Evolutionary conservation across 2,797 vertebrate species (phyloP).

Genomic region (Sebastes diploproa): DNA sequence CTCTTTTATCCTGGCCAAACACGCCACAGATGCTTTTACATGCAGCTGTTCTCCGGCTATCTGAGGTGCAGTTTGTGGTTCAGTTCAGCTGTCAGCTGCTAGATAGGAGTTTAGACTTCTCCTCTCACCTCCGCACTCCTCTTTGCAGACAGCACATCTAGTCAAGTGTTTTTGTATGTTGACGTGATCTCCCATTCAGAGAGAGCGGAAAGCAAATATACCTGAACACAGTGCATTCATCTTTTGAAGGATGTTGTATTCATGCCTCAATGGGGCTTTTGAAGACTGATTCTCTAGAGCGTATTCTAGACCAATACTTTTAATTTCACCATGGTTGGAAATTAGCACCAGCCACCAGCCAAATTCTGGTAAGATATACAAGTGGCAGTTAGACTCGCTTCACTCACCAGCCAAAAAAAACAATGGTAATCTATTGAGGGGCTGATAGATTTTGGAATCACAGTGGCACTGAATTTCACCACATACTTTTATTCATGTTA

Average conservation of each 20-base stretch:
- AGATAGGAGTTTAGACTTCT: neutral
- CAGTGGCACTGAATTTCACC: neutral
- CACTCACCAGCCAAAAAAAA: too few species aligned
- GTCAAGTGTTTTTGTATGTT: conserved; percentile 8
- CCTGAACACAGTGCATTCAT: neutral
- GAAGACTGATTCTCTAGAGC: neutral
- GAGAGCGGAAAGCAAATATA: neutral
- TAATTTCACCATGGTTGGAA: neutral
- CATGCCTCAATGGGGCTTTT: neutral
- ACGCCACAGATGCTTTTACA: neutral
- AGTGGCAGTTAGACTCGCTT: too few species aligned
- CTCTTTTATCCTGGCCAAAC: neutral
- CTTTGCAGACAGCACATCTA: conserved; percentile 3
- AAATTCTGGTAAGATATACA: too few species aligned
- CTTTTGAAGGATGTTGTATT: neutral
- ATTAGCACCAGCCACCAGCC: too few species aligned
- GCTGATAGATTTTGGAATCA: too few species aligned
- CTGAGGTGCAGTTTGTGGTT: neutral
- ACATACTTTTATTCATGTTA: neutral
- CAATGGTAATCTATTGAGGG: too few species aligned
- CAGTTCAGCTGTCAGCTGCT: conserved; percentile 5
- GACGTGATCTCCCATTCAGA: neutral
- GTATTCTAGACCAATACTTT: neutral
- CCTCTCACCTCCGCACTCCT: neutral
- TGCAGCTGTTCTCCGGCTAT: neutral